phyloP scores from a whole-genome alignment of 2,113 vertebrate genomes.

The Orycteropus afer region DNA sequence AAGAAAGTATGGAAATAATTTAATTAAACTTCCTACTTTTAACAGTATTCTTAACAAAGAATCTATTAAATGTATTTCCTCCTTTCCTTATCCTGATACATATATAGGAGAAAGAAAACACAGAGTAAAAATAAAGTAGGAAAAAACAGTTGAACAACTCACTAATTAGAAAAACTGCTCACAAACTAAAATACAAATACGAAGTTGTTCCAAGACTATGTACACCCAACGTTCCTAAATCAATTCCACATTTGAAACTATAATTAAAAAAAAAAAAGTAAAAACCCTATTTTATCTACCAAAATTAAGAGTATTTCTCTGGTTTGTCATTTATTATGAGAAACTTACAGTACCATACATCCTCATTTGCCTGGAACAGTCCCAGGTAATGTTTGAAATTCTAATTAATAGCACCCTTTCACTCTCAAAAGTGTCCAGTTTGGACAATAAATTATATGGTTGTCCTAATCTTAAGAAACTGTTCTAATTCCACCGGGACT shows the following conservation, averaged over 20 bases:
- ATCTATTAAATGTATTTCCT: not conserved
- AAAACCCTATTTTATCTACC: not conserved
- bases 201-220: not conserved
- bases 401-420: not conserved
- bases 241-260: not conserved
- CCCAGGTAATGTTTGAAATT: not conserved
- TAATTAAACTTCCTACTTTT: constrained; percentile 25
- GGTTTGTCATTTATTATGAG: not conserved
- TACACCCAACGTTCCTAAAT: not conserved
- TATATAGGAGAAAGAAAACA: not conserved
- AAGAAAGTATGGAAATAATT: not conserved
- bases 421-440: not conserved
- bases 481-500: not conserved
- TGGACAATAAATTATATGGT: constrained; percentile 15
- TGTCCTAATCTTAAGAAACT: not conserved
- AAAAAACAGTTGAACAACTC: not conserved
- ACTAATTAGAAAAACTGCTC: constrained; percentile 15
- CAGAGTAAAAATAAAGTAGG: not conserved
- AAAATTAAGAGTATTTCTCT: not conserved
- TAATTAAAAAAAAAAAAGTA: not conserved
- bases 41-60: constrained; percentile 20
- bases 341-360: not conserved
- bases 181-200: constrained; percentile 4
- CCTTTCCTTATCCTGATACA: not conserved
- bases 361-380: not conserved